These are phyloP conservation scores for Pyrochroa serraticornis DNA, from an alignment of 2,888 invertebrate species.

Conservation along the genomic window DNA sequence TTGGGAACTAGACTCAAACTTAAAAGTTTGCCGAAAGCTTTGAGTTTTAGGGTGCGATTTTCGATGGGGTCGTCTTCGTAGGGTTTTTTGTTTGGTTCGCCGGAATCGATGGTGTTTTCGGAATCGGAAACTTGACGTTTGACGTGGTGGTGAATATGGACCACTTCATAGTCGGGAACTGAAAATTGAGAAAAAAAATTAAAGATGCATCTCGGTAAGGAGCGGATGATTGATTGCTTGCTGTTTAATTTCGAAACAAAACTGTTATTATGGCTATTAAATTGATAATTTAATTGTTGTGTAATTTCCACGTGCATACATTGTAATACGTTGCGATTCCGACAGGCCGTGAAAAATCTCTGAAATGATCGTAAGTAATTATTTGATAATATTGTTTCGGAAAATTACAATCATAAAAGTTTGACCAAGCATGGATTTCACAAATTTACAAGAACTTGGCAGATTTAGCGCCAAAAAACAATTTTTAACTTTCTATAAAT, in stretches of 20 bases:
- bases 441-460: too few species aligned
- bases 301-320: too few species aligned
- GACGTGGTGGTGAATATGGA: slow-evolving; percentile 69
- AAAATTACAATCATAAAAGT: too few species aligned
- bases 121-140: slow-evolving; percentile 19
- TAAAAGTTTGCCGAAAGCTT: slow-evolving; percentile 79
- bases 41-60: slow-evolving; percentile 68
- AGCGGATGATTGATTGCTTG: background rate
- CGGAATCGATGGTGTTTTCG: slow-evolving; percentile 51
- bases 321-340: too few species aligned
- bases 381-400: too few species aligned
- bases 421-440: too few species aligned
- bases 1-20: slow-evolving; percentile 78
- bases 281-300: too few species aligned
- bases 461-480: too few species aligned
- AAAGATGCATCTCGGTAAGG: background rate
- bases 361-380: too few species aligned
- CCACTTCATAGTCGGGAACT: slow-evolving; percentile 86
- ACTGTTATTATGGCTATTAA: too few species aligned
- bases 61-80: slow-evolving; percentile 52
- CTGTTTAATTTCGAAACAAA: background rate
- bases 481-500: too few species aligned
- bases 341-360: too few species aligned
- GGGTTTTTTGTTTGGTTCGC: slow-evolving; percentile 45
- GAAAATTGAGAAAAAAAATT: slow-evolving; percentile 59